Base-by-base conservation (phyloP, 64 coral and sea anemone genomes). In the Montipora cactus region DNA sequence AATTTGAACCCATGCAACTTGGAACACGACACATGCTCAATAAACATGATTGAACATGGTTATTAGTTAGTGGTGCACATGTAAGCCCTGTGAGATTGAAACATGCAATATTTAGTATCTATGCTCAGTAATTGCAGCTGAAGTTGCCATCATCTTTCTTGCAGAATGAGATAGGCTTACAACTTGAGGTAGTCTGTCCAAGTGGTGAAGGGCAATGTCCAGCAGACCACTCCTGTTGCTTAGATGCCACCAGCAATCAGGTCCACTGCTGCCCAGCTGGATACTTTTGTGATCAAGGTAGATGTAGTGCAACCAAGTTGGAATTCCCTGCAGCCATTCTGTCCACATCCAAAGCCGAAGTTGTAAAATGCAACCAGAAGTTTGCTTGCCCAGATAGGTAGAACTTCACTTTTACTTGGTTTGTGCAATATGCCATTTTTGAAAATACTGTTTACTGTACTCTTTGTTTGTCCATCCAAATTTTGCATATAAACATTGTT, bases 201-300 rank as follows among this genome's bases (percentile, higher is more conserved):
- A 59, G 70, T 72, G 69, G 45, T 57, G 58, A 90, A 45, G 59
- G 67, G 57, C 53, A 47, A 3, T 95, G 93, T 25, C 93, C 88
- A 1, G 22, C 59, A 71, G 80, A 77, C 59, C 47, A 90, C 48
- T 90, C 93, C 61, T 90, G 88, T 57, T 95, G 93, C 68, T 59
- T 87, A 12, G 23, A 90, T 9, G 83, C 58, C 20, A 74, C 53
- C 4, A 11, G 70, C 13, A 59, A 86, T 18, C 45, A 86, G 5
- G 15, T 90, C 11, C 93, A 90, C 23, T 95, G 93, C 58, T 95
- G 88, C 15, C 93, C 93, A 71, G 51, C 8, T 44, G 93, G 88
- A 58, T 90, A 85, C 44, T 57, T 66, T 13, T 95, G 93, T 77
- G 84, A 90, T 12, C 7, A 86, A 61, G 80, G 88, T 15, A 44